Evolutionary conservation across 64 coral and sea anemone genomes (phyloP).

Genomic region (Montipora capricornis): DNA sequence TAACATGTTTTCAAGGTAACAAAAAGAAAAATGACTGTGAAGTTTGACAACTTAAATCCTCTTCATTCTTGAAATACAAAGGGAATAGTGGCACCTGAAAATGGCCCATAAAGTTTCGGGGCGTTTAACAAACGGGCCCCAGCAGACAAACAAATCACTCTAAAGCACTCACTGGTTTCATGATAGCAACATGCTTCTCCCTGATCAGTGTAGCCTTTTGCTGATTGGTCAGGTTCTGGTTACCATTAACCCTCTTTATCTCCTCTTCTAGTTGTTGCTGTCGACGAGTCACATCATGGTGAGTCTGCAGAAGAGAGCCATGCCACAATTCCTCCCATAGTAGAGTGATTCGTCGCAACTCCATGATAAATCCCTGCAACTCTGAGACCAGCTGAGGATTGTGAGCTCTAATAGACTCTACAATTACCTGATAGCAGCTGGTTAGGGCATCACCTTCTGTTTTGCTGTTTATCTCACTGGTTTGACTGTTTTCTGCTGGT

Average conservation of each 20-base stretch:
- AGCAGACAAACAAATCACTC: background rate
- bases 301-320: conserved; percentile 94
- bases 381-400: conserved; percentile 89
- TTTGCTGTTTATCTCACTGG: conserved; percentile 11
- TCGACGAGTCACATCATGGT: conserved; percentile 89
- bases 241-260: conserved; percentile 92
- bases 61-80: too few relatives aligned
- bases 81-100: too few relatives aligned
- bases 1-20: too few relatives aligned
- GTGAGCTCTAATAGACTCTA: conserved; percentile 80
- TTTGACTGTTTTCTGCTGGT: conserved; percentile 34
- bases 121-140: too few relatives aligned
- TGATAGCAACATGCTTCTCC: conserved; percentile 97
- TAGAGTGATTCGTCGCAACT: conserved; percentile 88
- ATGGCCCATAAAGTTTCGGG: too few relatives aligned
- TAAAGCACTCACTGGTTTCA: conserved; percentile 90
- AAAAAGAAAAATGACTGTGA: too few relatives aligned
- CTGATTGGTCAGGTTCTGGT: conserved; percentile 79
- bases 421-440: conserved; percentile 90
- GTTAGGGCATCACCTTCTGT: conserved; percentile 77
- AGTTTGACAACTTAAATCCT: too few relatives aligned
- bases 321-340: conserved; percentile 98
- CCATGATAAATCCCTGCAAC: conserved; percentile 92
- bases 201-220: conserved; percentile 88
- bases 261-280: conserved; percentile 96